Percentiles rank a stretch among this genome's conserved stretches.
These are phyloP conservation scores for Notamacropus eugenii DNA, from an alignment of 2,797 vertebrate genomes.

Conservation along the genomic window DNA sequence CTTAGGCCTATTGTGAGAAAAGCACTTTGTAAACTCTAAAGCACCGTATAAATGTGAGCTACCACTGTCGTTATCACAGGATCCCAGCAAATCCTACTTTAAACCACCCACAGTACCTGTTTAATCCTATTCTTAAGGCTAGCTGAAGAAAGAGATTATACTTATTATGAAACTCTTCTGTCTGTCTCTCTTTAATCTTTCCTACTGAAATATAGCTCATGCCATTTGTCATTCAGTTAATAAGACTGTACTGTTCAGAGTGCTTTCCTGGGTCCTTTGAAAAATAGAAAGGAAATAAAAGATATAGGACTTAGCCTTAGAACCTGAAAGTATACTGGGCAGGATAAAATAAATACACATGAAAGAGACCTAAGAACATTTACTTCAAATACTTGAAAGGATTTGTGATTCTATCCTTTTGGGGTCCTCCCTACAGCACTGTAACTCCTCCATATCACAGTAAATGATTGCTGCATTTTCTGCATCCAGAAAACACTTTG, in stretches of 20 bases:
- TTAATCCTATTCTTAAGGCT: not conserved
- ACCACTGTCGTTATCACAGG: not conserved
- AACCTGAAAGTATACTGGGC: not conserved
- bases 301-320: not conserved
- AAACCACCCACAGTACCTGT: not conserved
- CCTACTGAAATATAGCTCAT: not conserved
- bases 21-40: not conserved
- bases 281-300: not conserved
- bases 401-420: not conserved
- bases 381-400: not conserved
- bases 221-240: not conserved
- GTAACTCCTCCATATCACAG: not conserved
- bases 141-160: constrained; percentile 3
- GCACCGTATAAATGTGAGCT: not conserved
- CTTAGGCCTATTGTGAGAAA: not conserved
- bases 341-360: constrained; percentile 1
- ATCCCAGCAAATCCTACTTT: not conserved
- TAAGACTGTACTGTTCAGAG: not conserved
- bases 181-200: constrained; percentile 22
- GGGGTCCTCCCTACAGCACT: not conserved
- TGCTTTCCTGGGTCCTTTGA: not conserved
- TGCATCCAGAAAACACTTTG: not conserved
- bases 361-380: not conserved
- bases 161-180: not conserved
- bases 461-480: not conserved